Conservation (phyloP, 2,888 invertebrate genomes). For the Dioctria linearis region DNA sequence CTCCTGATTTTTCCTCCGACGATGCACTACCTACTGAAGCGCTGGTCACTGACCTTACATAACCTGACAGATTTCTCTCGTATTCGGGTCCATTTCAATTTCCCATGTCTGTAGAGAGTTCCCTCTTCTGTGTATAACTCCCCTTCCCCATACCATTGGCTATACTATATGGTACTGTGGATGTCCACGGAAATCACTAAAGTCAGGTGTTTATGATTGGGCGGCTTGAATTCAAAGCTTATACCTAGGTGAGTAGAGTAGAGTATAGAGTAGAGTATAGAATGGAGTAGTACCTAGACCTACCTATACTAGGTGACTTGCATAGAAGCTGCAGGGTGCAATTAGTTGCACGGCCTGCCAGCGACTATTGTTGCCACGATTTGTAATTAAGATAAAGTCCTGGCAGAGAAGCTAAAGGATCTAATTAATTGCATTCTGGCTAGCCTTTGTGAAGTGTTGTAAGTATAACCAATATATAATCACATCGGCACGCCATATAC, state of each 20-base stretch:
- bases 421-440: constrained; percentile 35
- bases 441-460: neutral
- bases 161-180: neutral
- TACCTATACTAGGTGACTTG: neutral
- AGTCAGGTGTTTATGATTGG: constrained; percentile 44
- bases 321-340: neutral
- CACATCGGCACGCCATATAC: too few species aligned
- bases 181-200: neutral
- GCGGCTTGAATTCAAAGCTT: neutral
- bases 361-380: constrained; percentile 8
- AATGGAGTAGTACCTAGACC: neutral
- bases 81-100: constrained; percentile 32
- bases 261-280: too few species aligned
- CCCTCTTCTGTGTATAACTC: neutral
- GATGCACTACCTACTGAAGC: neutral
- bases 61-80: neutral
- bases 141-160: neutral
- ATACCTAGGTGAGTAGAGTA: neutral
- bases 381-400: constrained; percentile 51
- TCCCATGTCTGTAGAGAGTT: neutral
- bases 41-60: constrained; percentile 7
- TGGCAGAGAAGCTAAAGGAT: neutral
- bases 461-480: constrained; percentile 16
- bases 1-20: constrained; percentile 4
- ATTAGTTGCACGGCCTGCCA: constrained; percentile 13